phyloP scores from a whole-genome alignment of 2,888 invertebrate species.

The Erebia ligea region DNA sequence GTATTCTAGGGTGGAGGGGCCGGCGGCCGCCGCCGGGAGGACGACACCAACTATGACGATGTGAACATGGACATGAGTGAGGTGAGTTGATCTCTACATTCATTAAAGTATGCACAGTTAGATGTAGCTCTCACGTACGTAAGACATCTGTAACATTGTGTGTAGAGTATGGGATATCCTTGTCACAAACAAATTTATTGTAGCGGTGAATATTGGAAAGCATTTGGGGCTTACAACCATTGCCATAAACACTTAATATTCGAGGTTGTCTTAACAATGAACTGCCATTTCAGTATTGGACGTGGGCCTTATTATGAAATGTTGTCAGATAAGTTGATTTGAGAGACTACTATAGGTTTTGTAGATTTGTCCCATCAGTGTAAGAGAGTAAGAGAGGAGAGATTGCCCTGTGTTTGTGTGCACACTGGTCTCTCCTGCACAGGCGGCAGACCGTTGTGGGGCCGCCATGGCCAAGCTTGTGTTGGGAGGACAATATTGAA shows the following conservation, averaged over 20 bases:
- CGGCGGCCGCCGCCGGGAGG: slow-evolving; percentile 68
- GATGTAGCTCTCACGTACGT: not conserved
- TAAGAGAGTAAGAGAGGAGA: too few relatives aligned
- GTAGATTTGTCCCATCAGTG: too few relatives aligned
- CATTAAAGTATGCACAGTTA: not conserved
- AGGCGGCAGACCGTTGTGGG: too few relatives aligned
- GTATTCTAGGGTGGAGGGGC: slow-evolving; percentile 73
- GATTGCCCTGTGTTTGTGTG: too few relatives aligned
- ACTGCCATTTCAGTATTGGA: too few relatives aligned
- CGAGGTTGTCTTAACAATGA: too few relatives aligned
- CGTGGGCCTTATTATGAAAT: too few relatives aligned
- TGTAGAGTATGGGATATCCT: not conserved
- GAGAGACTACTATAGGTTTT: slow-evolving; percentile 20
- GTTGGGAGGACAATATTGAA: not conserved
- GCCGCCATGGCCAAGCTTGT: not conserved
- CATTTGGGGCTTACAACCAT: not conserved
- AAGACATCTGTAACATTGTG: not conserved
- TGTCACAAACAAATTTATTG: not conserved
- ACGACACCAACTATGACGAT: slow-evolving; percentile 88
- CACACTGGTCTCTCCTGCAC: too few relatives aligned
- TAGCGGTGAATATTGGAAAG: not conserved
- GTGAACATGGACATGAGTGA: slow-evolving; percentile 92
- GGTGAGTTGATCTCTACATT: slow-evolving; percentile 70
- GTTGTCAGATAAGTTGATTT: slow-evolving; percentile 1
- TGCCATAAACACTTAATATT: not conserved